Percentiles rank a stretch among this genome's conserved stretches.
phyloP scores from a whole-genome alignment of 2,113 vertebrate species.

The Mastomys natalensis region DNA sequence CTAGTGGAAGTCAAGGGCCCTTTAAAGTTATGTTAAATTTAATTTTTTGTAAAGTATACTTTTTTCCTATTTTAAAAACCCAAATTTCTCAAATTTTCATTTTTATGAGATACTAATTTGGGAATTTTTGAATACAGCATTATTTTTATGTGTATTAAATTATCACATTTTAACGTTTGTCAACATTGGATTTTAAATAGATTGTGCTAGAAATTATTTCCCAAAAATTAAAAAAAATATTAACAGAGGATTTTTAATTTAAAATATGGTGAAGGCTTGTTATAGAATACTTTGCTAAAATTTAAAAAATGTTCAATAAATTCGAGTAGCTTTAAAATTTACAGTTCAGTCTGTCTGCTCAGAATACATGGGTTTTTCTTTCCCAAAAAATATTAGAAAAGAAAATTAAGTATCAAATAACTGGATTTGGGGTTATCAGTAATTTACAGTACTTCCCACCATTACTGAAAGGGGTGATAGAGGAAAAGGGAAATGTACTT shows the following conservation, averaged over 20 bases:
- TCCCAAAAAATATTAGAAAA: background rate
- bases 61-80: slow-evolving; percentile 47
- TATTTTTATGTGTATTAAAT: slow-evolving; percentile 55
- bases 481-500: background rate
- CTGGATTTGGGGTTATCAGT: background rate
- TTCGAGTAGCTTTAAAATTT: background rate
- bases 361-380: background rate
- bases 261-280: background rate
- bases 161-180: slow-evolving; percentile 11
- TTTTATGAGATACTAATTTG: slow-evolving; percentile 43
- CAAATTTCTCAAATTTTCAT: background rate
- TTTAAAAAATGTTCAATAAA: slow-evolving; percentile 48
- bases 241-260: slow-evolving; percentile 13
- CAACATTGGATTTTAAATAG: background rate
- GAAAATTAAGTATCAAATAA: slow-evolving; percentile 37
- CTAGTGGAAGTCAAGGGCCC: slow-evolving; percentile 3
- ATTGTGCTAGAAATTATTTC: slow-evolving; percentile 50
- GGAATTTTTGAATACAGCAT: slow-evolving; percentile 10
- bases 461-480: slow-evolving; percentile 10
- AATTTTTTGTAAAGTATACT: slow-evolving; percentile 31
- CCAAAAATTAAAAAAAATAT: slow-evolving; percentile 7
- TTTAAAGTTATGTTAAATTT: slow-evolving; percentile 15
- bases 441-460: slow-evolving; percentile 33
- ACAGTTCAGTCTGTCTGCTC: background rate
- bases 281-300: slow-evolving; percentile 17